These are phyloP conservation scores for Protobothrops flavoviridis DNA, from an alignment of 2,113 vertebrate species.

Conservation along the genomic window DNA sequence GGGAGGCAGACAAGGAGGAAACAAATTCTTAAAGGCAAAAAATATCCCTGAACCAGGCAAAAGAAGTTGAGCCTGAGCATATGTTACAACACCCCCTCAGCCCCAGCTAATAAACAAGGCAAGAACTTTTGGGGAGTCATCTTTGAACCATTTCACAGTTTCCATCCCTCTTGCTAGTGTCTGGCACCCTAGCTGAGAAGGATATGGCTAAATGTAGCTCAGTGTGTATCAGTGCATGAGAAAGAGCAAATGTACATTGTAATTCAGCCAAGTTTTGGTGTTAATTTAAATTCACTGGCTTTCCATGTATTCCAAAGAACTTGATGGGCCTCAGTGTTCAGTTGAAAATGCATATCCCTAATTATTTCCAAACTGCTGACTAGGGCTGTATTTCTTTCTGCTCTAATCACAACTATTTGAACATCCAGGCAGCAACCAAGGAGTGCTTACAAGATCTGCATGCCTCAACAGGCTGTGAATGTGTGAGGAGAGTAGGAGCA, in stretches of 20 bases:
- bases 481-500: not conserved
- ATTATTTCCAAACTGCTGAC: not conserved
- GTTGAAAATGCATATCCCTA: not conserved
- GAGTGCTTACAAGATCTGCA: not conserved
- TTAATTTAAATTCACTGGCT: not conserved
- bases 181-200: not conserved
- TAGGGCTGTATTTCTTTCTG: not conserved
- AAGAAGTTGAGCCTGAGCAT: not conserved
- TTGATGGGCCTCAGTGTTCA: not conserved
- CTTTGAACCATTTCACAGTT: not conserved
- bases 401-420: not conserved
- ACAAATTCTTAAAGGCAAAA: not conserved
- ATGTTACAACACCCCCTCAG: not conserved
- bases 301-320: not conserved
- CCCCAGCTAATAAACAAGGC: not conserved
- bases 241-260: not conserved
- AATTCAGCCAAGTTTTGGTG: not conserved
- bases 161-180: not conserved
- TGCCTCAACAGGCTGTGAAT: not conserved
- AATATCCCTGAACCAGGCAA: not conserved
- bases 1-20: not conserved
- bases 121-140: not conserved
- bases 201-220: not conserved
- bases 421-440: not conserved
- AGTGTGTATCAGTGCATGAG: not conserved